A percentile compares a stretch with the other conserved stretches of the same genome.
Conservation (phyloP, 1,140 invertebrate species). For the Drosophila nannoptera region DNA sequence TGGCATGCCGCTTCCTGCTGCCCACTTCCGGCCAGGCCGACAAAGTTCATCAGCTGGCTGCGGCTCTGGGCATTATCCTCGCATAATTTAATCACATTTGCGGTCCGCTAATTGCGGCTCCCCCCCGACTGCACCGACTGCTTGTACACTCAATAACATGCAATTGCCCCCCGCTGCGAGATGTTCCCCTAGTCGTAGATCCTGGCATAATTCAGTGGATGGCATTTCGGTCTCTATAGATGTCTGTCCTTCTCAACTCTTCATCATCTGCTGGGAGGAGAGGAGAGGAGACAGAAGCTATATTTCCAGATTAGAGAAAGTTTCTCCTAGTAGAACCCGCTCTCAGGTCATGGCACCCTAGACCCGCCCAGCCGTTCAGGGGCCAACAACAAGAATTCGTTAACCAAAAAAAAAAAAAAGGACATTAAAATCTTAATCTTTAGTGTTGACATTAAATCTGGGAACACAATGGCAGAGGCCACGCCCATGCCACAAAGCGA, state of each 20-base stretch:
- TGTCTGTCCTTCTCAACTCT: too few relatives aligned
- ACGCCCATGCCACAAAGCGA: constrained; percentile 24
- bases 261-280: too few relatives aligned
- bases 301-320: too few relatives aligned
- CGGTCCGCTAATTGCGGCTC: constrained; percentile 52
- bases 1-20: constrained; percentile 44
- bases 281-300: too few relatives aligned
- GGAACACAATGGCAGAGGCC: constrained; percentile 41
- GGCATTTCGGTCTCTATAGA: too few relatives aligned
- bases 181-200: too few relatives aligned
- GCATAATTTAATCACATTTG: constrained; percentile 43
- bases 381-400: constrained; percentile 55
- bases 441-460: constrained; percentile 74
- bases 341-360: too few relatives aligned
- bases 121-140: background rate
- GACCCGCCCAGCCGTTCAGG: background rate
- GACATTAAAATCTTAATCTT: constrained; percentile 75
- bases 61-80: background rate
- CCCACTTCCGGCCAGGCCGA: constrained; percentile 42
- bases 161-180: too few relatives aligned
- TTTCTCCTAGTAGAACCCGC: too few relatives aligned
- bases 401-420: constrained; percentile 51
- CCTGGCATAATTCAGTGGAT: too few relatives aligned
- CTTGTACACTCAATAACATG: too few relatives aligned
- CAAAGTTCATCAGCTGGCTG: constrained; percentile 9